Conservation (phyloP, 2,113 vertebrate species). For the Paracanthobrama guichenoti region DNA sequence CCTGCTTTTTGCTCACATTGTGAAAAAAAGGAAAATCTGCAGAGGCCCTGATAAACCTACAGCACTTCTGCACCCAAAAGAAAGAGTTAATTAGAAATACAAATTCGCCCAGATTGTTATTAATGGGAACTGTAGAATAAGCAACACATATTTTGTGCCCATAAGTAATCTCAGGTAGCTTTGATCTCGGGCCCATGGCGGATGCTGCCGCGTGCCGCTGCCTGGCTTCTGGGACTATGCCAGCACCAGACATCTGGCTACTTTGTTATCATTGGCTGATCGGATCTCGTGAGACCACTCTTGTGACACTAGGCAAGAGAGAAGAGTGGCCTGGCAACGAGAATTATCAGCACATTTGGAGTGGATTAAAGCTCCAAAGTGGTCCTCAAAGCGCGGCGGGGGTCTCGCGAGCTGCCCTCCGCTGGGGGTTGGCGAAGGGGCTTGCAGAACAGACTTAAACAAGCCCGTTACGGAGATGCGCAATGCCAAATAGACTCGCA, state of each 20-base stretch:
- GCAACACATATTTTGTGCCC: slow-evolving; percentile 94
- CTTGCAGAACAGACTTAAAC: slow-evolving; percentile 59
- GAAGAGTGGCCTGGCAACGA: slow-evolving; percentile 96
- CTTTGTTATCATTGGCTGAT: slow-evolving; percentile 99
- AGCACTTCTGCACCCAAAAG: slow-evolving; percentile 86
- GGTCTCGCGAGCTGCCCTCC: slow-evolving; percentile 75
- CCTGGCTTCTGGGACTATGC: slow-evolving; percentile 92
- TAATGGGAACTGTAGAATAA: slow-evolving; percentile 91
- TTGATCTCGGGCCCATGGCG: slow-evolving; percentile 96
- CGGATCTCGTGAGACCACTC: slow-evolving; percentile 90
- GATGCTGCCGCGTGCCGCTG: slow-evolving; percentile 88
- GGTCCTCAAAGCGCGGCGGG: slow-evolving; percentile 86
- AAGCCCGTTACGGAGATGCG: slow-evolving; percentile 49
- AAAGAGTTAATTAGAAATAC: slow-evolving; percentile 99
- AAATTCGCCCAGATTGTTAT: slow-evolving; percentile 98
- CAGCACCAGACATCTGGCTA: slow-evolving; percentile 99
- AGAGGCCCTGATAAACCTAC: slow-evolving; percentile 73
- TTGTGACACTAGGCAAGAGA: slow-evolving; percentile 89
- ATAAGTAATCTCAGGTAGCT: slow-evolving; percentile 99
- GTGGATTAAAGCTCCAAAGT: slow-evolving; percentile 89
- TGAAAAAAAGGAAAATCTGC: slow-evolving; percentile 61
- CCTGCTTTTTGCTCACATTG: slow-evolving; percentile 45
- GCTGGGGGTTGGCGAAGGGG: slow-evolving; percentile 49
- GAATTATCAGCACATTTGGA: slow-evolving; percentile 91
- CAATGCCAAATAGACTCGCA: slow-evolving; percentile 47